Evolutionary conservation across 2,888 invertebrate genomes (phyloP), one percentile per base, ranked within the genome.

Genomic region (Eledona agricola): DNA sequence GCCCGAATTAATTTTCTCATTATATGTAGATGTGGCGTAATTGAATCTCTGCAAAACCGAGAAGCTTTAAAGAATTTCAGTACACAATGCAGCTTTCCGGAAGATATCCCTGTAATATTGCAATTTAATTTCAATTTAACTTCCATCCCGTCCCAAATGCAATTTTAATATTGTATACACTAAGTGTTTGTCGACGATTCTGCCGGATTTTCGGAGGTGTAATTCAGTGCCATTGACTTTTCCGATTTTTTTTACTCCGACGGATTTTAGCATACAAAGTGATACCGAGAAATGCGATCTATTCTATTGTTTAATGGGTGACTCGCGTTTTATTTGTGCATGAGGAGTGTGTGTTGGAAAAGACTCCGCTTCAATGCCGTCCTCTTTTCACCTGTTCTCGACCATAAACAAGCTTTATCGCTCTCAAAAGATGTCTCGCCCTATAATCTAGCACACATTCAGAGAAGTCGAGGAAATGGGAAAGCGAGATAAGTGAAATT

Each of bases 121-220:
- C 42, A 42, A 42, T 42, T 42, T 42, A 42, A 42, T 42, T 42
- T 42, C 42, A 42, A 42, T 42, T 42, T 42, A 42, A 42, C 42
- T 42, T 31, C 17, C 22, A 29, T 31, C 42, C 13, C 19, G 29
- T 7, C 42, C 31, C 22, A 42, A 42, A 42, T 42, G 20, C 42
- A 42, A 42, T 42, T 42, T 42, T 42, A 42, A 42, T 42, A 42
- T 31, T 42, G 42, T 42, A 42, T 42, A 42, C 29, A 31, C 13
- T 23, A 11, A 38, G 23, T 38, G 15, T 22, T 10, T 7, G 22
- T 15, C 16, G 7, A 38, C 16, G 15, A 7, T 38, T 20, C 34
- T 19, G 25, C n/a, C n/a, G n/a, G n/a, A n/a, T n/a, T n/a, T n/a
- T n/a, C n/a, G n/a, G n/a, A n/a, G n/a, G n/a, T n/a, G n/a, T n/a